Percentiles rank a stretch among this genome's conserved stretches.
phyloP scores from a whole-genome alignment of 2,888 invertebrate genomes.

The Hydrotaea cyrtoneurina region DNA sequence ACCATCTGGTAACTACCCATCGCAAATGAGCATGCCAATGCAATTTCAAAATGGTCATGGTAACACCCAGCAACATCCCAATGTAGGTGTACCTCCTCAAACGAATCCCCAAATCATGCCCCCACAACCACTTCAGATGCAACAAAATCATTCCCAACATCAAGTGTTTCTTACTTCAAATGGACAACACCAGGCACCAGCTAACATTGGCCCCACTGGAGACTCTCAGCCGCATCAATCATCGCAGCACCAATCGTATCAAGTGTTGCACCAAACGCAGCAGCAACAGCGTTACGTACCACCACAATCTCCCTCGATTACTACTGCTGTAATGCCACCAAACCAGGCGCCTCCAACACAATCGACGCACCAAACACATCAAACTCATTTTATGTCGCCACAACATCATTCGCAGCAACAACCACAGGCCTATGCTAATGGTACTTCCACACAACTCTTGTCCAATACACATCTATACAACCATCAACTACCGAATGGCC shows the following conservation, averaged over 20 bases:
- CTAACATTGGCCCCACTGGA: conserved; percentile 58
- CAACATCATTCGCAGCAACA: conserved; percentile 68
- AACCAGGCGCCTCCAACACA: conserved; percentile 57
- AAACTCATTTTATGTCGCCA: conserved; percentile 68
- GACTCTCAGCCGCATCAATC: conserved; percentile 50
- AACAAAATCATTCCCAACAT: conserved; percentile 64
- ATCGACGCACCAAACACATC: conserved; percentile 11
- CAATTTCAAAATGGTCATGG: conserved; percentile 77
- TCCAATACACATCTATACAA: conserved; percentile 52
- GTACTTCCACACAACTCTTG: conserved; percentile 44
- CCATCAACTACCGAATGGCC: conserved; percentile 45
- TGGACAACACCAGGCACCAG: conserved; percentile 50
- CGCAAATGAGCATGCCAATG: conserved; percentile 64
- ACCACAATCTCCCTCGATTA: conserved; percentile 39
- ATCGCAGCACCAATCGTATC: conserved; percentile 60
- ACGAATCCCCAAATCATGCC: conserved; percentile 61
- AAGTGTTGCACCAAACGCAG: conserved; percentile 60
- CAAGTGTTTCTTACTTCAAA: conserved; percentile 68
- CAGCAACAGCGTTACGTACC: conserved; percentile 63
- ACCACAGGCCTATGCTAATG: conserved; percentile 60
- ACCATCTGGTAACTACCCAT: conserved; percentile 47
- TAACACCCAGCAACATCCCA: conserved; percentile 64
- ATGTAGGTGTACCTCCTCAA: conserved; percentile 61
- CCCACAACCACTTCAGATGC: conserved; percentile 59
- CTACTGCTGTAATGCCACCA: conserved; percentile 63